Percentiles rank a stretch among this genome's conserved stretches.
Conservation (phyloP, 2,888 invertebrate genomes). For the Mayetiola destructor region DNA sequence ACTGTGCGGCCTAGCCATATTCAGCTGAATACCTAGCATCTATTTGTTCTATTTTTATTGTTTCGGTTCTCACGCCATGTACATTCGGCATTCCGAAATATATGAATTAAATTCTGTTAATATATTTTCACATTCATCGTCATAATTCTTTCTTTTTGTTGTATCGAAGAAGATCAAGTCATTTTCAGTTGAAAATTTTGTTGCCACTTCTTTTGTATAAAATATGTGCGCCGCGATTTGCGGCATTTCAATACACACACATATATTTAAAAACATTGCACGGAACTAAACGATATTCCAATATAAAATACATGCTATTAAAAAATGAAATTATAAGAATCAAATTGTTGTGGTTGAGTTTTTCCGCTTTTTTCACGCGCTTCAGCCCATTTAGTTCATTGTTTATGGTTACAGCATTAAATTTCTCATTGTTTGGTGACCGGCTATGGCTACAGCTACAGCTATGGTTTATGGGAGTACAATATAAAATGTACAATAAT, state of each 20-base stretch:
- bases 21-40: no score
- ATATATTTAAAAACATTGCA: background rate
- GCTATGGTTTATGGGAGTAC: no score
- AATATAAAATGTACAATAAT: no score
- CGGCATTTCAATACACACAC: no score
- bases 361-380: constrained; percentile 8
- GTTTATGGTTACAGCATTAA: constrained; percentile 2
- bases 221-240: no score
- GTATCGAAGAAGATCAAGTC: background rate
- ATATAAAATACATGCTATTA: constrained; percentile 8
- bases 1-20: no score
- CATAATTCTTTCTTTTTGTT: constrained; percentile 1
- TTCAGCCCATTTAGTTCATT: no score
- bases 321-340: no score
- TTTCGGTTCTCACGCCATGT: constrained; percentile 9
- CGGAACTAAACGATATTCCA: background rate
- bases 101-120: constrained; percentile 4
- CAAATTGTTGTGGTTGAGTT: constrained; percentile 6
- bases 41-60: constrained; percentile 12
- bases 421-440: background rate
- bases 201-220: no score
- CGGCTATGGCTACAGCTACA: no score
- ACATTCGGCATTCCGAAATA: background rate
- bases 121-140: background rate
- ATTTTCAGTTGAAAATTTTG: background rate